Evolutionary conservation across 2,888 invertebrate species (phyloP).

Genomic region (Automeris io): DNA sequence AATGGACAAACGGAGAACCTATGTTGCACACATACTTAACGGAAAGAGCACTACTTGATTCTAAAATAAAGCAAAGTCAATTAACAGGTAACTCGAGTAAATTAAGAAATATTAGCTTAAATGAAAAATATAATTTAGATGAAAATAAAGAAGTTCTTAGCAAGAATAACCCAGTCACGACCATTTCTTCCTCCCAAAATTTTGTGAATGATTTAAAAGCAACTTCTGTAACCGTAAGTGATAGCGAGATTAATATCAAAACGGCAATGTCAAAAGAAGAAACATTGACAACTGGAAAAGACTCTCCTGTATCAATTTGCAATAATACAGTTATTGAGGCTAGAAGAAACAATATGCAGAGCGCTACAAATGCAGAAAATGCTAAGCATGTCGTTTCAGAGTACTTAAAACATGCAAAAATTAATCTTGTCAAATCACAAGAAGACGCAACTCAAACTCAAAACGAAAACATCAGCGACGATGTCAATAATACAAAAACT

Average conservation of each 20-base stretch:
- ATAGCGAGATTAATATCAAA: conserved; percentile 24
- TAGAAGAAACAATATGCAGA: conserved; percentile 39
- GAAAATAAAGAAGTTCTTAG: conserved; percentile 25
- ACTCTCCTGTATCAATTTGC: conserved; percentile 15
- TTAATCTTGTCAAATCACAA: conserved; percentile 56
- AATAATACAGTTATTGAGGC: conserved; percentile 25
- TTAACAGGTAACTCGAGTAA: conserved; percentile 53
- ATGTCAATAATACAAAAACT: conserved; percentile 34
- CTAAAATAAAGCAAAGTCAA: conserved; percentile 83
- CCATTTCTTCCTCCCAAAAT: conserved; percentile 24
- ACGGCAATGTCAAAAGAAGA: conserved; percentile 33
- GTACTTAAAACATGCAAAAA: conserved; percentile 79
- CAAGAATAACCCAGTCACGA: conserved; percentile 23
- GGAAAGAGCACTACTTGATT: conserved; percentile 82
- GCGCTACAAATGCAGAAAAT: conserved; percentile 55
- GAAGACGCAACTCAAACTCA: conserved; percentile 48
- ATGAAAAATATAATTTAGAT: conserved; percentile 40
- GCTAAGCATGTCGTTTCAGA: conserved; percentile 82
- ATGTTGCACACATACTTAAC: conserved; percentile 85
- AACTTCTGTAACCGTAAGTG: conserved; percentile 23
- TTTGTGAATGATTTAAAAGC: conserved; percentile 27
- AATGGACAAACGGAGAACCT: conserved; percentile 78
- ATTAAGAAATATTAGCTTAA: conserved; percentile 49
- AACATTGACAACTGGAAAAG: conserved; percentile 21
- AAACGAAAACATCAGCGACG: conserved; percentile 44